phyloP scores from a whole-genome alignment of 1,140 invertebrate genomes.

The Zaprionus davidi region DNA sequence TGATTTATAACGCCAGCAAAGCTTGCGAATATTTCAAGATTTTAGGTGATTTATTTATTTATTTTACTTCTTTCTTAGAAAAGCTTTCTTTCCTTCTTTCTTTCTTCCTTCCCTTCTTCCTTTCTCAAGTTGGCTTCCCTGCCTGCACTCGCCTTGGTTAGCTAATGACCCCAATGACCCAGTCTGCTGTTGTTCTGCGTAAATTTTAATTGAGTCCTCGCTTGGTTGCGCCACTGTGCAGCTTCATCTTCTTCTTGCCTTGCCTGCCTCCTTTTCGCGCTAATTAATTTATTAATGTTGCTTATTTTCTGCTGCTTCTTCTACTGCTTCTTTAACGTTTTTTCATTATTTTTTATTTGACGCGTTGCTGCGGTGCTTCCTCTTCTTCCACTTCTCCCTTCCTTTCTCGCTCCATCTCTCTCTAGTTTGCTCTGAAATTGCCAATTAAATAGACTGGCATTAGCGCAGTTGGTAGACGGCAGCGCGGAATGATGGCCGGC shows the following conservation, averaged over 20 bases:
- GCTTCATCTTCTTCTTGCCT: slow-evolving; percentile 7
- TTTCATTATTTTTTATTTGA: slow-evolving; percentile 32
- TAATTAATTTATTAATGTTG: slow-evolving; percentile 78
- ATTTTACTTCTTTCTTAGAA: background rate
- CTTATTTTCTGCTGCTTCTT: slow-evolving; percentile 46
- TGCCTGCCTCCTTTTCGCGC: slow-evolving; percentile 6
- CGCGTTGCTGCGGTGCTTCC: slow-evolving; percentile 4
- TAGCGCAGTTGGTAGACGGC: slow-evolving; percentile 10
- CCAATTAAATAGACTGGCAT: slow-evolving; percentile 65
- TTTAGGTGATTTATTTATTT: background rate
- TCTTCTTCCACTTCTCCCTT: background rate
- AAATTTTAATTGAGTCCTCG: slow-evolving; percentile 68
- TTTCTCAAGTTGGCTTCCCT: background rate
- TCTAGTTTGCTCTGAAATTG: slow-evolving; percentile 53
- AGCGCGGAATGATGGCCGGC: slow-evolving; percentile 31
- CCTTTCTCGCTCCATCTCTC: background rate
- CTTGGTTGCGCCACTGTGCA: slow-evolving; percentile 36
- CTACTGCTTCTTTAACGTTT: slow-evolving; percentile 5
- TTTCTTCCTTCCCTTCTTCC: background rate
- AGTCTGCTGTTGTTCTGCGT: slow-evolving; percentile 40
- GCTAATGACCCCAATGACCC: slow-evolving; percentile 6
- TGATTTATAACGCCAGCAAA: background rate
- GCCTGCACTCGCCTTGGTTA: slow-evolving; percentile 2
- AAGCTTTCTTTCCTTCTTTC: background rate
- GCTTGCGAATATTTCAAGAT: background rate